Evolutionary conservation across 2,797 vertebrate species (phyloP).

Genomic region (Leuciscus waleckii): DNA sequence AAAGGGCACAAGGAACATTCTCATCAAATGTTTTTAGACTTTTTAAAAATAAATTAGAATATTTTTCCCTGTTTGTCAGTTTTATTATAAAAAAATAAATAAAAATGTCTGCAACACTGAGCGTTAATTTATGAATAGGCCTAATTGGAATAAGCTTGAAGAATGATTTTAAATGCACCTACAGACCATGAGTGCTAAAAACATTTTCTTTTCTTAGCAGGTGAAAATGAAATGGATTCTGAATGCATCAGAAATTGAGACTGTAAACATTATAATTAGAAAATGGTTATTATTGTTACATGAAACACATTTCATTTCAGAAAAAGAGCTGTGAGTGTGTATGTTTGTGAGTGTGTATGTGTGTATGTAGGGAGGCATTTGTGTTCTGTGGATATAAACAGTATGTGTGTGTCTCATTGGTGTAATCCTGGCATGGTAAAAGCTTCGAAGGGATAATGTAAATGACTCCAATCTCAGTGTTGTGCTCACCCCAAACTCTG

Average conservation of each 20-base stretch:
- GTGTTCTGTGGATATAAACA: neutral
- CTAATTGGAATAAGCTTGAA: conserved; percentile 3
- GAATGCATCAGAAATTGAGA: conserved; percentile 20
- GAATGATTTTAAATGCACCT: conserved; percentile 9
- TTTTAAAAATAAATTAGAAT: neutral
- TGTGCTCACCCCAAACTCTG: conserved; percentile 18
- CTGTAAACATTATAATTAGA: conserved; percentile 19
- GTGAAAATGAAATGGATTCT: conserved; percentile 24
- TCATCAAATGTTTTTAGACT: conserved; percentile 11
- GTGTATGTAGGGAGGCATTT: neutral
- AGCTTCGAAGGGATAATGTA: conserved; percentile 77
- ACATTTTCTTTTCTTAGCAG: neutral
- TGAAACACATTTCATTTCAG: conserved; percentile 15
- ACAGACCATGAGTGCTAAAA: neutral
- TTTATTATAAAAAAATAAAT: neutral
- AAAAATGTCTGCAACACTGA: neutral
- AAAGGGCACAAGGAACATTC: neutral
- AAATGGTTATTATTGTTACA: conserved; percentile 13
- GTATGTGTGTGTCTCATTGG: conserved; percentile 58
- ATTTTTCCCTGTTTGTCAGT: neutral
- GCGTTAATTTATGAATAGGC: neutral
- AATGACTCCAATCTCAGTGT: conserved; percentile 66
- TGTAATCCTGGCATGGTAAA: conserved; percentile 77
- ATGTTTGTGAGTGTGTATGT: neutral
- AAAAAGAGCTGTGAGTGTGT: conserved; percentile 23